These are phyloP conservation scores for Eulacestoma nigropectus DNA, from an alignment of 2,113 vertebrate genomes.

Conservation along the genomic window DNA sequence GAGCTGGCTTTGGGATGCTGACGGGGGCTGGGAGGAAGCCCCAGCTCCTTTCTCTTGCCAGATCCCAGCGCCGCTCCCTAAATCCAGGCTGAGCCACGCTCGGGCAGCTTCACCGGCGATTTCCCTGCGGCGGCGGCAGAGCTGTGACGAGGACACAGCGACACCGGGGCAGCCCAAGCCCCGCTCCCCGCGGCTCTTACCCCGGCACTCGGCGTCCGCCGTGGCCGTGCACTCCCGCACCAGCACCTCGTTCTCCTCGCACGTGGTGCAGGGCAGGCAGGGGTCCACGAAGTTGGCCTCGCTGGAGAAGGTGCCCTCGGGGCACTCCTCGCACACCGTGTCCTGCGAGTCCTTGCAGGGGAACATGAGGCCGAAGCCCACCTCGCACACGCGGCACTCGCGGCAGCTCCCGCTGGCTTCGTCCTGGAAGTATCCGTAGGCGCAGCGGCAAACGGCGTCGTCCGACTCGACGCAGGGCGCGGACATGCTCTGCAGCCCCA, in stretches of 20 bases:
- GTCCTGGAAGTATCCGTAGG: slow-evolving; percentile 83
- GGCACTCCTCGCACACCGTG: slow-evolving; percentile 88
- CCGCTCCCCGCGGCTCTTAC: slow-evolving; percentile 45
- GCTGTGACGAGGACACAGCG: accelerated
- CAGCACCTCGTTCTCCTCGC: slow-evolving; percentile 82
- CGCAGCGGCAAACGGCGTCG: slow-evolving; percentile 85
- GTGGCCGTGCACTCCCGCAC: slow-evolving; percentile 76
- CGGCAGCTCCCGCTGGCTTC: slow-evolving; percentile 62
- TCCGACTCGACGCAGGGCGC: slow-evolving; percentile 95
- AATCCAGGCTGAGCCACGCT: neutral
- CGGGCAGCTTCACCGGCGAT: accelerated
- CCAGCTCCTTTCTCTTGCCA: neutral
- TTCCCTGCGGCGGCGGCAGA: accelerated
- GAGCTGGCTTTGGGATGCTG: too few relatives aligned
- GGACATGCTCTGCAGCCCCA: slow-evolving; percentile 86
- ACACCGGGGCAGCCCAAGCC: accelerated
- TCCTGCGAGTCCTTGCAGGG: slow-evolving; percentile 80
- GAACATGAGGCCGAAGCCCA: slow-evolving; percentile 80
- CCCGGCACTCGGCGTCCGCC: slow-evolving; percentile 79
- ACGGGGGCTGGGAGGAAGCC: accelerated
- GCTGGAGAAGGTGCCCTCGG: slow-evolving; percentile 86
- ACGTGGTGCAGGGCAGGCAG: slow-evolving; percentile 92
- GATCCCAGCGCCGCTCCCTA: accelerated
- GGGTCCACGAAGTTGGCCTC: slow-evolving; percentile 91
- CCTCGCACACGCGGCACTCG: slow-evolving; percentile 80